Percentiles rank a stretch among this genome's conserved stretches.
Evolutionary conservation across 30 jellyfish, hydroid and myxozoan genomes (phyloP).

Genomic region (Kudoa iwatai): DNA sequence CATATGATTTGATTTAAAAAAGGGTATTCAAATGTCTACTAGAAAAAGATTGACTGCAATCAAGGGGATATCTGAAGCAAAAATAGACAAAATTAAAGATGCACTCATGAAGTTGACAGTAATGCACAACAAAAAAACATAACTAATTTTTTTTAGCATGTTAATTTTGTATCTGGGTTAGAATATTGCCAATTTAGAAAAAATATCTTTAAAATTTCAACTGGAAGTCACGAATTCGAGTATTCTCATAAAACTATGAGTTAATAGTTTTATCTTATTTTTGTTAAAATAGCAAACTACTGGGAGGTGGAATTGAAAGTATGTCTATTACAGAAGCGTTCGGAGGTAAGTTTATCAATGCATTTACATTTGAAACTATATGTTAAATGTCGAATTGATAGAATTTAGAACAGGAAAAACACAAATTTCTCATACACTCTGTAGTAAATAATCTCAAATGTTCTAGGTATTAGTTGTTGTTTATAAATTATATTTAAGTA

Average conservation of each 20-base stretch:
- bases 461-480: neutral
- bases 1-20: neutral
- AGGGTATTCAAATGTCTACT: constrained; percentile 93
- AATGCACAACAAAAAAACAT: no score
- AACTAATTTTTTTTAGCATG: constrained; percentile 1
- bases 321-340: constrained; percentile 93
- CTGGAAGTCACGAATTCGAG: constrained; percentile 79
- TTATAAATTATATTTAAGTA: constrained; percentile 4
- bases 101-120: constrained; percentile 31
- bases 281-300: constrained; percentile 31
- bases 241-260: constrained; percentile 3
- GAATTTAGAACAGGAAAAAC: constrained; percentile 88
- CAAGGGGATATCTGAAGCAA: constrained; percentile 76
- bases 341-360: constrained; percentile 22
- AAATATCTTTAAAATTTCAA: constrained; percentile 20
- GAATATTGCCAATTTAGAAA: constrained; percentile 42
- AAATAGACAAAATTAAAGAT: constrained; percentile 77
- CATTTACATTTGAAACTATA: neutral
- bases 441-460: constrained; percentile 11
- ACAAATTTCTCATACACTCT: constrained; percentile 57
- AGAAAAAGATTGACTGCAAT: constrained; percentile 14
- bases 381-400: constrained; percentile 1
- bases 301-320: constrained; percentile 96
- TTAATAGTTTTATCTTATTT: no score
- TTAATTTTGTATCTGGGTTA: constrained; percentile 39